A percentile compares a stretch with the other conserved stretches of the same genome.
phyloP scores from a whole-genome alignment of 2,797 vertebrate genomes.

The Apogon talboti region DNA sequence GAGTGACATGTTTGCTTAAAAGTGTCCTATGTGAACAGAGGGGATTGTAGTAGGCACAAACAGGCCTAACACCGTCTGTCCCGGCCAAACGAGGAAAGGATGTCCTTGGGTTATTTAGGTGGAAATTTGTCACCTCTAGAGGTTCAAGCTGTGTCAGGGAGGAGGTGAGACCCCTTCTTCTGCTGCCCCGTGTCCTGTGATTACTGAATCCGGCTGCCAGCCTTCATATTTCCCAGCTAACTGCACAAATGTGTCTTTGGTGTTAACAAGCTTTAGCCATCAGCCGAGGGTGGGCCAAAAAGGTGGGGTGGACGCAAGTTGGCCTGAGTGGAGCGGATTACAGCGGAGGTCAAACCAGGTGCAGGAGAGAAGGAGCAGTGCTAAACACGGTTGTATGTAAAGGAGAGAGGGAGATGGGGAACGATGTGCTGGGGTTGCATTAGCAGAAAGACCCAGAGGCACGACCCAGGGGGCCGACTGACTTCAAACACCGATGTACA shows the following conservation, averaged over 20 bases:
- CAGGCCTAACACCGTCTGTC: slow-evolving; percentile 24
- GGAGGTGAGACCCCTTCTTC: slow-evolving; percentile 26
- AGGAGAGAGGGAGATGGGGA: slow-evolving; percentile 47
- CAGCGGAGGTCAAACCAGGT: slow-evolving; percentile 42
- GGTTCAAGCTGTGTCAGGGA: slow-evolving; percentile 12
- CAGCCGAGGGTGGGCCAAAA: slow-evolving; percentile 47
- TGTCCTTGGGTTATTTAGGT: slow-evolving; percentile 42
- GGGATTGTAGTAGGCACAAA: slow-evolving; percentile 32
- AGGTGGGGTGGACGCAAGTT: slow-evolving; percentile 38
- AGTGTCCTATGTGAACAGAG: slow-evolving; percentile 22
- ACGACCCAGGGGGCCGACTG: slow-evolving; percentile 22
- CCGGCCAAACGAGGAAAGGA: slow-evolving; percentile 26
- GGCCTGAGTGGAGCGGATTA: slow-evolving; percentile 41
- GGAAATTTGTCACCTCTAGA: slow-evolving; percentile 52
- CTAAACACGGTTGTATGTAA: slow-evolving; percentile 61
- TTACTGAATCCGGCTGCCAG: slow-evolving; percentile 36
- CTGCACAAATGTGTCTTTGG: slow-evolving; percentile 72
- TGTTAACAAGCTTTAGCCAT: slow-evolving; percentile 78
- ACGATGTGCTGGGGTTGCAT: slow-evolving; percentile 57
- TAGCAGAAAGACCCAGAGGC: slow-evolving; percentile 56
- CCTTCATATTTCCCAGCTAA: slow-evolving; percentile 56
- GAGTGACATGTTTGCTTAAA: slow-evolving; percentile 37
- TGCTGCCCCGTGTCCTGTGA: slow-evolving; percentile 37
- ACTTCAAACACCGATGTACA: slow-evolving; percentile 60
- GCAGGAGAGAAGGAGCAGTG: slow-evolving; percentile 36